Evolutionary conservation across 2,888 invertebrate species (phyloP), one percentile per base, ranked within the genome.

Genomic region (Chironomus tentans): DNA sequence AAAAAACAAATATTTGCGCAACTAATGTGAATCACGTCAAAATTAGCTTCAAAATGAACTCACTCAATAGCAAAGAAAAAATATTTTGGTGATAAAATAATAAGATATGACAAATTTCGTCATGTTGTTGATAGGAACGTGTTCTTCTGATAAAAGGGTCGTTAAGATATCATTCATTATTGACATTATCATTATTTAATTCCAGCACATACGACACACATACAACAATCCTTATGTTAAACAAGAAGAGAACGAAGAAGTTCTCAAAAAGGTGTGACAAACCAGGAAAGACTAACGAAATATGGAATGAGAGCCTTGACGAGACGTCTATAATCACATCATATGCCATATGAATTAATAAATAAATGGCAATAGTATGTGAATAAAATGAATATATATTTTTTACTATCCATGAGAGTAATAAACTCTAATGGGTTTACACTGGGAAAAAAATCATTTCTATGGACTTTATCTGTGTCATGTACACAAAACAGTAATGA

Each of bases 101-200:
- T 10, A 38, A 38, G 38, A 7, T 38, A 10, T 38, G 38, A 38
- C 38, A 38, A 38, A 38, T 38, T 1, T 38, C 38, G 38, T 38
- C 38, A 38, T 38, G 38, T 10, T 10, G 2, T 38, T 38, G 38
- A 38, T 38, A 38, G 38, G 38, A 38, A 10, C 38, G 38, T 38
- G 38, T 38, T 38, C 38, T 10, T 38, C 38, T 38, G 38, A 38
- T 38, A 38, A 38, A 68, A 38, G 38, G 22, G 24, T 21, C 68
- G 68, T 22, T 68, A 68, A 68, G 68, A 68, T 22, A 68, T 68
- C 68, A 68, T 38, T 13, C 13, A 13, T 68, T n/a, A 68, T 18
- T 24, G 68, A 68, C n/a, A 68, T 13, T 38, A 68, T 68, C 38
- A 13, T 38, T 38, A 38, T 68, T 22, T 24, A 10, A 38, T 38